Conservation (phyloP, 2,888 invertebrate genomes). For the Chrysotoxum bicinctum region DNA sequence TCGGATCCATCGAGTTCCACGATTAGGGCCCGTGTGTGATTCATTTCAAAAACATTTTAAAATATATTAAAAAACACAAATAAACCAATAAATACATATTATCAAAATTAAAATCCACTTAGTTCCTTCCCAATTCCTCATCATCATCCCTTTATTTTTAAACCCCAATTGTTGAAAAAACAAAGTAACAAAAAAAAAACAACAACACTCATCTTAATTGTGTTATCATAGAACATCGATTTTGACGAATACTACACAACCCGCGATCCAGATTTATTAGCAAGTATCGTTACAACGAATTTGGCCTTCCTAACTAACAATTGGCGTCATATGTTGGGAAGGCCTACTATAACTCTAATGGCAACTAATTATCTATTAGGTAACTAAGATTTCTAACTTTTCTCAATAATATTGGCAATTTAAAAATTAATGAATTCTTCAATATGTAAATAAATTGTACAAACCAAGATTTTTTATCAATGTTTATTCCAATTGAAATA, state of each 20-base stretch:
- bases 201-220: conserved; percentile 43
- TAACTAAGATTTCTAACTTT: conserved; percentile 82
- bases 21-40: neutral
- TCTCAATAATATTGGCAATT: conserved; percentile 55
- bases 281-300: conserved; percentile 96
- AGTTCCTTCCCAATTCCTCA: neutral
- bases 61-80: neutral
- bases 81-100: neutral
- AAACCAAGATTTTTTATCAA: neutral
- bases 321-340: conserved; percentile 98
- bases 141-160: neutral
- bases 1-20: neutral
- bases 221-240: conserved; percentile 89
- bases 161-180: neutral
- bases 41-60: neutral
- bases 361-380: conserved; percentile 92
- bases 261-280: conserved; percentile 96
- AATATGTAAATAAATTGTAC: conserved; percentile 23
- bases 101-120: neutral
- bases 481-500: neutral
- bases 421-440: neutral
- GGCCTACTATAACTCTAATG: conserved; percentile 96
- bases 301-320: conserved; percentile 97
- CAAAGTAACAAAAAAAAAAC: conserved; percentile 22
- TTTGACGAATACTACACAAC: conserved; percentile 98